These are phyloP conservation scores for Dasysyrphus tricinctus DNA, from an alignment of 2,888 invertebrate species.

Conservation along the genomic window DNA sequence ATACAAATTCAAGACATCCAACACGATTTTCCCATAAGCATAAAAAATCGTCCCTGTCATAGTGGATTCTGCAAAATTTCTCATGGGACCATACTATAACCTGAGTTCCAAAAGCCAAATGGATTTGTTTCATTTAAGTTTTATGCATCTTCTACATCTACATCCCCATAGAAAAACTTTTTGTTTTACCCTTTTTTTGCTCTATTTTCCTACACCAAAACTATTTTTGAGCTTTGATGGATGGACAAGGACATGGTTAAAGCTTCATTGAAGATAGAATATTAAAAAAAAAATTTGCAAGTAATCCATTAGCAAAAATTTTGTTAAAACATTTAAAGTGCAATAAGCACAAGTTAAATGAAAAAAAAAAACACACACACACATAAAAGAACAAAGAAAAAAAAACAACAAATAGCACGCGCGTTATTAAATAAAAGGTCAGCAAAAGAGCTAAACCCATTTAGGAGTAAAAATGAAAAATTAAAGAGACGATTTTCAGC, in stretches of 20 bases:
- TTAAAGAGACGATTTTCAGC: slow-evolving; percentile 13
- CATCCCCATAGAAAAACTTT: neutral
- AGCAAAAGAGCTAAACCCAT: slow-evolving; percentile 1
- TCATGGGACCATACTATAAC: slow-evolving; percentile 1
- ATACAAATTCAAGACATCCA: slow-evolving; percentile 42
- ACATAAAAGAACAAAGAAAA: neutral
- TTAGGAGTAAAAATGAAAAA: slow-evolving; percentile 11
- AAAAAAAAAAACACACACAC: neutral
- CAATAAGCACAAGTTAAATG: slow-evolving; percentile 10
- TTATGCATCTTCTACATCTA: no score
- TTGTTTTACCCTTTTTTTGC: neutral
- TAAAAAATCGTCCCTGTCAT: slow-evolving; percentile 42
- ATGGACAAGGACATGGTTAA: slow-evolving; percentile 13
- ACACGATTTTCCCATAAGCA: slow-evolving; percentile 45
- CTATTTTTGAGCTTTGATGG: slow-evolving; percentile 30
- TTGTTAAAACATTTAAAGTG: slow-evolving; percentile 12
- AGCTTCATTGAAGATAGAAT: neutral
- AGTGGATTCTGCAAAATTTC: slow-evolving; percentile 31
- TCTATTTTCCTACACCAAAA: neutral
- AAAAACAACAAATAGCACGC: neutral
- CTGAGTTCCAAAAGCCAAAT: neutral
- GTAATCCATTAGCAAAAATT: slow-evolving; percentile 19
- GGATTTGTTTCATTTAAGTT: slow-evolving; percentile 8
- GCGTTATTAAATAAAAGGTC: slow-evolving; percentile 12
- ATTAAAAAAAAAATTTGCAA: slow-evolving; percentile 1